Evolutionary conservation across 2,888 invertebrate species (phyloP).

Genomic region (Leptopilina myrica): DNA sequence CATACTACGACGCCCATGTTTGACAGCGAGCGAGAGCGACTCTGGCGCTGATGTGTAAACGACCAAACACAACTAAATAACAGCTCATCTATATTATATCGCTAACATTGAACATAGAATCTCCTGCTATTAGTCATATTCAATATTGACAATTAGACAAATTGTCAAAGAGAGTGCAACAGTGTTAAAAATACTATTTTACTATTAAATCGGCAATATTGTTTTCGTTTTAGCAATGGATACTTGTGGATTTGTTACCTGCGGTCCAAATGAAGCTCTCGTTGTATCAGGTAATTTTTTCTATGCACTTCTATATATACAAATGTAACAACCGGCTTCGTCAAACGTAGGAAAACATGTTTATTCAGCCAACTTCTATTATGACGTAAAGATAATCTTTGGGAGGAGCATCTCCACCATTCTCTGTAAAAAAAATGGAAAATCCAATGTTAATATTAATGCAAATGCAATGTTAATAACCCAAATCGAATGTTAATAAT

Average conservation of each 20-base stretch:
- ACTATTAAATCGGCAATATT: slow-evolving; percentile 11
- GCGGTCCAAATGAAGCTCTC: slow-evolving; percentile 95
- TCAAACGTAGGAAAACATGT: not conserved
- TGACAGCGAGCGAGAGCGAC: not conserved
- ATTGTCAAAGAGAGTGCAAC: not conserved
- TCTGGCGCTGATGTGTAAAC: not conserved
- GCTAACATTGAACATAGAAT: not conserved
- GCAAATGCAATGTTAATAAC: too few relatives aligned
- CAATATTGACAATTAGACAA: not conserved
- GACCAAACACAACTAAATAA: not conserved
- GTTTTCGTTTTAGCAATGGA: slow-evolving; percentile 76
- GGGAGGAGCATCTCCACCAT: slow-evolving; percentile 31
- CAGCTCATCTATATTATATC: too few relatives aligned
- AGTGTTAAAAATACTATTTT: not conserved
- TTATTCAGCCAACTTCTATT: not conserved
- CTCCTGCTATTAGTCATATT: not conserved
- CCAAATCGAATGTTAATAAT: too few relatives aligned
- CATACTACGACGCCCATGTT: slow-evolving; percentile 5
- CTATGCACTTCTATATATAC: not conserved
- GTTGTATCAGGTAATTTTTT: slow-evolving; percentile 90
- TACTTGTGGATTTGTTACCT: slow-evolving; percentile 94
- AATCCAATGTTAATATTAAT: not conserved
- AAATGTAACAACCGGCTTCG: slow-evolving; percentile 1
- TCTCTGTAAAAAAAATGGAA: slow-evolving; percentile 4
- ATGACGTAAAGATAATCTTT: not conserved